Base-by-base conservation (phyloP, 2,113 vertebrate genomes). In the Myotis brandtii region DNA sequence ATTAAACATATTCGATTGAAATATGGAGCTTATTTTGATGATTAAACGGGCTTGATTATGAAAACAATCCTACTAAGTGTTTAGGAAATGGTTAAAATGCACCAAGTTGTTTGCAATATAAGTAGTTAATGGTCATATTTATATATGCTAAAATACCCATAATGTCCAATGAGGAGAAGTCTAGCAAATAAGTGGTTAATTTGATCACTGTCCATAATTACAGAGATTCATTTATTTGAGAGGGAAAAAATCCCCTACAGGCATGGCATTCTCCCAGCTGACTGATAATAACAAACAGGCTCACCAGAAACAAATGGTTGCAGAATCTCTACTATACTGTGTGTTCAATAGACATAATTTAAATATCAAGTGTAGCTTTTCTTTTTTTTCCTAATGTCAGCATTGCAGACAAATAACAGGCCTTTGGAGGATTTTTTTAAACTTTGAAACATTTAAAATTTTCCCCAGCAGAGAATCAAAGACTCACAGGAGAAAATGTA, bases 401-500 rank as follows among this genome's bases (percentile, higher is more conserved):
- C 62, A 94, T 93, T 34, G 7, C 27, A 95, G 84, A 94, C 69
- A 89, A 95, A 90, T 85, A 87, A 80, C 43, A 96, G 80, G 40
- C 23, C 50, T 94, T 86, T 87, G 48, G 76, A 91, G 73, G 52
- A 17, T 92, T 77, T 94, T 94, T 62, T 69, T 34, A 90, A 90
- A 90, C 1, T 62, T 62, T 56, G 66, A 32, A 50, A 82, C 75
- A 9, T 95, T 97, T 98, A 96, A 98, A 97, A 95, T 54, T 56
- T 87, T 30, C 95, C 79, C 95, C 50, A 86, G 75, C 80, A 94
- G 66, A 88, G 30, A 85, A 79, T 89, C 79, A 96, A 96, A 93
- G 90, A 86, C 66, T 97, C 66, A 84, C 80, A 96, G 94, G 95
- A 94, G 84, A 97, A 97, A 43, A 94, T 79, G 87, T 8, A 16